Percentiles rank a stretch among this genome's conserved stretches.
phyloP scores from a whole-genome alignment of 2,113 vertebrate species.

The Mobula hypostoma region DNA sequence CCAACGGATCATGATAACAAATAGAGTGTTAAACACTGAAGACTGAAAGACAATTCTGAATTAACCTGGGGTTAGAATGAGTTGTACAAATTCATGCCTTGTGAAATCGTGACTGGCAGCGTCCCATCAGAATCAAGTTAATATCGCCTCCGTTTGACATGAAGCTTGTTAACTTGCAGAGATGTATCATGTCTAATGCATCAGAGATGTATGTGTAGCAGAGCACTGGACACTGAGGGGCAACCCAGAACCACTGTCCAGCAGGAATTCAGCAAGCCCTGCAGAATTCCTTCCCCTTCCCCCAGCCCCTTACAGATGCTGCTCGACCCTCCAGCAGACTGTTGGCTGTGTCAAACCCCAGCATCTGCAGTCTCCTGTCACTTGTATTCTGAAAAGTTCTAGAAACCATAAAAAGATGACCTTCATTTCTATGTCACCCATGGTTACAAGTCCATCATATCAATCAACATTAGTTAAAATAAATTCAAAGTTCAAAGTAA shows the following conservation, averaged over 20 bases:
- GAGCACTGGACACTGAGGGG: background rate
- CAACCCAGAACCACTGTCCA: background rate
- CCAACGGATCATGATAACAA: background rate
- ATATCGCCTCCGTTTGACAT: too few relatives aligned
- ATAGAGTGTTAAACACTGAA: background rate
- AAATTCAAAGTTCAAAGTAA: too few relatives aligned
- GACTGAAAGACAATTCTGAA: background rate
- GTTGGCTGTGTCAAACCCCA: too few relatives aligned
- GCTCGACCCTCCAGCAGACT: too few relatives aligned
- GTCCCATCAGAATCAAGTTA: background rate
- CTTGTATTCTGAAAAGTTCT: background rate
- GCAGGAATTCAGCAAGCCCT: too few relatives aligned
- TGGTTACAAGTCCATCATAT: background rate
- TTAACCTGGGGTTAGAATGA: background rate
- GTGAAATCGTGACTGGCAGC: background rate
- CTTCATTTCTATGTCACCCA: background rate
- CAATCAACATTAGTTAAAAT: slow-evolving; percentile 5
- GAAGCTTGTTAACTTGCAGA: too few relatives aligned
- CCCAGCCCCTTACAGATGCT: too few relatives aligned
- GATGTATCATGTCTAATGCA: too few relatives aligned
- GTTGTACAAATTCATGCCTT: background rate
- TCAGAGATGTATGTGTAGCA: background rate
- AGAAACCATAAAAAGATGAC: background rate
- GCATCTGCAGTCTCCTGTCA: too few relatives aligned
- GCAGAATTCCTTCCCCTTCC: too few relatives aligned